A percentile compares a stretch with the other conserved stretches of the same genome.
Conservation (phyloP, 2,797 vertebrate genomes). For the Hylomyscus alleni region DNA sequence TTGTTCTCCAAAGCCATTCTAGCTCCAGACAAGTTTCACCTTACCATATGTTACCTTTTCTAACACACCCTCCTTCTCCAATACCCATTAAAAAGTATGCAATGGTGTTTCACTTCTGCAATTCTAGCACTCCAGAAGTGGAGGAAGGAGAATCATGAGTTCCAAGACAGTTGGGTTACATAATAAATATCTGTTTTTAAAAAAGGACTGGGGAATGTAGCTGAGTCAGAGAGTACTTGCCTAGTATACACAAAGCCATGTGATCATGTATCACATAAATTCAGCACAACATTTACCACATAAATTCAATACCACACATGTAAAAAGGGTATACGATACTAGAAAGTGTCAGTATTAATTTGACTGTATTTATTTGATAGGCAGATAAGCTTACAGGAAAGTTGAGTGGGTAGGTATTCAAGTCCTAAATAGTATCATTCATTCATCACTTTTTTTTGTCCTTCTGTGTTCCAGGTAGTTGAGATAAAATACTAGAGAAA, state of each 20-base stretch:
- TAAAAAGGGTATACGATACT: not conserved
- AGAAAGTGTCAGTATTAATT: constrained; percentile 13
- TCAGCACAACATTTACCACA: not conserved
- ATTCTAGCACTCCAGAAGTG: not conserved
- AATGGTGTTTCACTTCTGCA: not conserved
- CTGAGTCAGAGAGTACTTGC: not conserved
- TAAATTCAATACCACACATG: not conserved
- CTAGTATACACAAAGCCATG: not conserved
- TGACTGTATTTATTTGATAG: not conserved
- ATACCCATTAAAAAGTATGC: not conserved
- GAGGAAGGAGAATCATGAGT: not conserved
- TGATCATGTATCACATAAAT: not conserved
- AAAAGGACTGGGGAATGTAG: not conserved
- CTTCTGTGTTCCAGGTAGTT: not conserved
- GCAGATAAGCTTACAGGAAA: not conserved
- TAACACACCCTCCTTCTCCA: constrained; percentile 25
- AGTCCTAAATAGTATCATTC: not conserved
- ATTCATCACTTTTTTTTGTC: not conserved
- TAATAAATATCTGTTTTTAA: not conserved
- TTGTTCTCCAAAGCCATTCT: constrained; percentile 38
- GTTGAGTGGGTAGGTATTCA: not conserved
- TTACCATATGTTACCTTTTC: not conserved
- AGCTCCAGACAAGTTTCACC: not conserved
- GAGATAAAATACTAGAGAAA: not conserved
- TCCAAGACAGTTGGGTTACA: not conserved